Conservation (phyloP, 2,113 vertebrate genomes). For the Cephalopholis sonnerati region DNA sequence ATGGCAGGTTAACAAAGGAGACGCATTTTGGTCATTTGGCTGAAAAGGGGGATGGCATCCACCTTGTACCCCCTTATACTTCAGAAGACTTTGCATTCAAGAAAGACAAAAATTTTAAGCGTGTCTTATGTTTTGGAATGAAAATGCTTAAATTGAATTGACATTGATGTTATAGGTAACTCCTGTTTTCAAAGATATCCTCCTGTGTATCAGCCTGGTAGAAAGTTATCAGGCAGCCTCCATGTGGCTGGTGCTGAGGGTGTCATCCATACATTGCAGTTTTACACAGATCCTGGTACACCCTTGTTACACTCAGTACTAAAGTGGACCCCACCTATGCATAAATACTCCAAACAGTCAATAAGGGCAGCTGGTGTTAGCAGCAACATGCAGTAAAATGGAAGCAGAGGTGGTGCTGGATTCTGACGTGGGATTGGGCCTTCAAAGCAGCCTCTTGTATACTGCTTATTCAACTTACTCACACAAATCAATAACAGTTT, state of each 20-base stretch:
- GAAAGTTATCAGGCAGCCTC: slow-evolving; percentile 12
- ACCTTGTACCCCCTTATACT: too few relatives aligned
- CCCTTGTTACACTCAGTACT: slow-evolving; percentile 9
- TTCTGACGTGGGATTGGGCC: slow-evolving; percentile 50
- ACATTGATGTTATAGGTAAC: slow-evolving; percentile 7
- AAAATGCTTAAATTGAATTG: neutral
- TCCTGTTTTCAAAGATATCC: slow-evolving; percentile 10
- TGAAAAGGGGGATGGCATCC: too few relatives aligned
- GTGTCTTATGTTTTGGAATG: neutral
- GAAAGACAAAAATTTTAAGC: neutral
- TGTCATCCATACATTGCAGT: slow-evolving; percentile 16
- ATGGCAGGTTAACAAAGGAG: too few relatives aligned
- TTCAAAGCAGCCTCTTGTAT: slow-evolving; percentile 51
- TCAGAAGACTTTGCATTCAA: neutral
- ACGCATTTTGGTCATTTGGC: too few relatives aligned
- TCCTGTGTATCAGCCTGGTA: neutral
- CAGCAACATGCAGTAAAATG: slow-evolving; percentile 38
- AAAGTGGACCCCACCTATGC: slow-evolving; percentile 26
- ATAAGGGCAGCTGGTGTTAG: slow-evolving; percentile 38
- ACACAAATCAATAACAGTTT: slow-evolving; percentile 76
- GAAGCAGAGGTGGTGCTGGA: slow-evolving; percentile 37
- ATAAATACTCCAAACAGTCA: slow-evolving; percentile 46
- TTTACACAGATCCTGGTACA: slow-evolving; percentile 7
- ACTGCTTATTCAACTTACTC: slow-evolving; percentile 68
- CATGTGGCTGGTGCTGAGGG: neutral